Evolutionary conservation across 2,797 vertebrate species (phyloP), one percentile per base, ranked within the genome.

Genomic region (Peromyscus eremicus): DNA sequence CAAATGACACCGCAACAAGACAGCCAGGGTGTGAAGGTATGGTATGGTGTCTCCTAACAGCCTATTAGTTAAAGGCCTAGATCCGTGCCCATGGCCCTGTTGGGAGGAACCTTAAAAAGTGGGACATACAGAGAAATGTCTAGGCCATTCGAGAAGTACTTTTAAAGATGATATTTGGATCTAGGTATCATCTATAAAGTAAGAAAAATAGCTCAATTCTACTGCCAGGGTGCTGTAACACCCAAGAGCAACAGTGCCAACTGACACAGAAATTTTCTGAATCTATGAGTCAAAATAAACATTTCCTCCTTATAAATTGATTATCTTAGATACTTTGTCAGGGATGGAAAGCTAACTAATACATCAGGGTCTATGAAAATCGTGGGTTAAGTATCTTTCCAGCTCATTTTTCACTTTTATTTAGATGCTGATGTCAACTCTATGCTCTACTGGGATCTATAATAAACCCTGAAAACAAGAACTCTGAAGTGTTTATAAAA

Each of bases 381-480:
- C n/a, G 37, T 37, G 27, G 37, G 5, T 32, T 95, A 76, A 79
- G 19, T 93, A 66, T 76, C 37, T 94, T 75, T 92, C 87, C 16
- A 46, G 40, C 34, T 88, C 37, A 79, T 91, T 85, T 37, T 86
- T 96, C 46, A 73, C 19, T 79, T 89, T 94, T 70, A 68, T 71
- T 34, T 83, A 75, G 76, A 71, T 80, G 34, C 10, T 70, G 40
- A 37, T 76, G 73, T 93, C 73, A 94, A 88, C 43, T 95, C 66
- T 94, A 40, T 92, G 21, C 13, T 94, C 27, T 25, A 68, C 23
- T 40, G 25, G 23, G 12, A 25, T 82, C 75, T 68, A 77, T 89
- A 83, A 94, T 84, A 92, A 93, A 76, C 25, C 32, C 52, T 55
- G 32, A 85, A 92, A 94, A 95, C 29, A 96, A 86, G 43, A 96